Percentiles rank a stretch among this genome's conserved stretches.
These are phyloP conservation scores for Clavelina lepadiformis DNA, from an alignment of 23 tunicate genomes.

Conservation along the genomic window DNA sequence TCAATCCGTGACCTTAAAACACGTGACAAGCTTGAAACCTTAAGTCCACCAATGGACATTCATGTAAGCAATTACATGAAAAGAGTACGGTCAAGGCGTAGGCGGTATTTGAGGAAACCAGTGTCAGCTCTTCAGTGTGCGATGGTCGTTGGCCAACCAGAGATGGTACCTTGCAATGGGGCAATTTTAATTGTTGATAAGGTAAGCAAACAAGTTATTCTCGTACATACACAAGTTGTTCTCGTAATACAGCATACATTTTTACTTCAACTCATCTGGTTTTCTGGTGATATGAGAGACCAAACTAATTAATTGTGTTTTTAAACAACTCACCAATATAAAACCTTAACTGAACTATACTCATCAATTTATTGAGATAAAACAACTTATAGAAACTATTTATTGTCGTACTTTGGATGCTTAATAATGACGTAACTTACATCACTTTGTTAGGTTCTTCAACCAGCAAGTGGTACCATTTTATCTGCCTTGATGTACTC, in stretches of 20 bases:
- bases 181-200: slow-evolving; percentile 32
- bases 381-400: no score
- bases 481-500: slow-evolving; percentile 25
- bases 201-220: slow-evolving; percentile 23
- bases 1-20: neutral
- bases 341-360: no score
- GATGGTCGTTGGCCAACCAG: slow-evolving; percentile 23
- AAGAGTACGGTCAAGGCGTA: neutral
- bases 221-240: no score
- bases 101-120: slow-evolving; percentile 9
- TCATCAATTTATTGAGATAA: no score
- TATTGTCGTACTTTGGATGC: no score
- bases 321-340: no score
- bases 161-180: slow-evolving; percentile 41
- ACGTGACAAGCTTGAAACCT: slow-evolving; percentile 17
- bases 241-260: no score
- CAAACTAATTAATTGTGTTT: no score
- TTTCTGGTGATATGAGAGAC: no score
- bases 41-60: slow-evolving; percentile 20
- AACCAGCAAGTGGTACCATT: slow-evolving; percentile 30
- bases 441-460: slow-evolving; percentile 31
- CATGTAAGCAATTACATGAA: slow-evolving; percentile 12
- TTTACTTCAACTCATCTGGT: no score
- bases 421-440: no score
- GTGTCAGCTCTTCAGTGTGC: slow-evolving; percentile 35